Base-by-base conservation (phyloP, 2,113 vertebrate genomes). In the Acinonyx jubatus region DNA sequence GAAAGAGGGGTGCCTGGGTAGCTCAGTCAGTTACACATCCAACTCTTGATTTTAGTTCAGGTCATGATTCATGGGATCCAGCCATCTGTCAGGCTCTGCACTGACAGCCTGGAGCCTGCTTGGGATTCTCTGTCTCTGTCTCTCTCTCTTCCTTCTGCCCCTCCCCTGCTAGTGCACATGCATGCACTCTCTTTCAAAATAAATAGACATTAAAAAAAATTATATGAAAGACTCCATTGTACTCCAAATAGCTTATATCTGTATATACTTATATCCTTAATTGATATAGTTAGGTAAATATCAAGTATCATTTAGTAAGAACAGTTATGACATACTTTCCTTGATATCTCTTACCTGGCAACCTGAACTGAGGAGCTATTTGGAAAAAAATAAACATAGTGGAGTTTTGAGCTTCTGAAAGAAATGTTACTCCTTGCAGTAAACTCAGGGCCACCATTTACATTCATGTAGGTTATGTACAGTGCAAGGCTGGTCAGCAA, bases 201-300 rank as follows among this genome's bases (percentile, higher is more conserved):
- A 61, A 61, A 61, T 61, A 61, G 23, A 23, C 57, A 23, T 9
- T 57, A 9, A 23, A 9, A 61, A 61, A 61, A 61, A 61, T 23
- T 7, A 61, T 61, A 61, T 69, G 65, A 91, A 91, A 74, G 84
- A 79, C 41, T 65, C 36, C 33, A 23, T 83, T 94, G n/a, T 93
- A 55, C 27, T 95, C 76, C 25, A 97, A 19, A 73, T 84, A 91
- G 66, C 41, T 36, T 97, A 45, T 84, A 87, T 92, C 81, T 98
- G 96, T 94, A 97, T 98, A 97, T 98, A 92, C 95, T 38, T 96
- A 93, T 66, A 63, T 89, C 10, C 33, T 83, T 45, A 87, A 0
- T 71, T 78, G 68, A 95, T 45, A 78, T 7, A 41, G 65, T 74
- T 79, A 71, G 92, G 71, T 83, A 81, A 86, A 48, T 55, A 81